A percentile compares a stretch with the other conserved stretches of the same genome.
Evolutionary conservation across 1,140 invertebrate species (phyloP).

Genomic region (Amphibalanus amphitrite): DNA sequence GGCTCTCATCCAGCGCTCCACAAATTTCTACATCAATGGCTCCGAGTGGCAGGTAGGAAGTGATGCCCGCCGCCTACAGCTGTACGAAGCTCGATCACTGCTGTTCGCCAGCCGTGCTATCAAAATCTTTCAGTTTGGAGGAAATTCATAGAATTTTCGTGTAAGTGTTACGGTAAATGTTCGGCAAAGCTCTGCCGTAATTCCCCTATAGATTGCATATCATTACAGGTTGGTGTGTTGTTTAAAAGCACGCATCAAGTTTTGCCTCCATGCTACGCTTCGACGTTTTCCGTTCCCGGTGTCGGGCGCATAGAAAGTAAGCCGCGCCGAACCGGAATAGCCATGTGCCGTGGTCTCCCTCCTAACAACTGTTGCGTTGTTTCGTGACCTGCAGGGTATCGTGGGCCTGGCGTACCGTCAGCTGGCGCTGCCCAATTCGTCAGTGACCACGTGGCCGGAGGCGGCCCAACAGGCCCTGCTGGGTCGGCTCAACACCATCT

Average conservation of each 20-base stretch:
- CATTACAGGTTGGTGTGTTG: neutral
- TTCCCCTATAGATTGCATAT: no score
- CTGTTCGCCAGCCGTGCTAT: no score
- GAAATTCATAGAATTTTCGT: neutral
- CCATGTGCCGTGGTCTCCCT: neutral
- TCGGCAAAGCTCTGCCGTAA: neutral
- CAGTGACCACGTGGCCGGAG: constrained; percentile 8
- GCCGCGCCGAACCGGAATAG: no score
- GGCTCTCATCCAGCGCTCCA: constrained; percentile 26
- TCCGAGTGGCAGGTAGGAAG: constrained; percentile 28
- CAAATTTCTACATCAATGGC: constrained; percentile 28
- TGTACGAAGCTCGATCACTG: no score
- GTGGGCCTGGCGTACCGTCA: constrained; percentile 29
- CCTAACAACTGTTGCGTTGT: neutral
- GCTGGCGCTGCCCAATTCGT: constrained; percentile 22
- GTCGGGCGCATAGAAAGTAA: no score
- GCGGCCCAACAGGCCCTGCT: neutral
- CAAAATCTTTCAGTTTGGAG: no score
- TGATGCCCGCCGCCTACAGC: no score
- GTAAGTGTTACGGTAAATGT: neutral
- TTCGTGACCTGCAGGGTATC: constrained; percentile 26
- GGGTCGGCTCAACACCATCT: constrained; percentile 3
- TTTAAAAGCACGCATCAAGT: neutral
- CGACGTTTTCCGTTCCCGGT: neutral
- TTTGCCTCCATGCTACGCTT: neutral